Percentiles rank a stretch among this genome's conserved stretches.
Conservation (phyloP, 1,140 invertebrate genomes). For the Platorchestia sp. region DNA sequence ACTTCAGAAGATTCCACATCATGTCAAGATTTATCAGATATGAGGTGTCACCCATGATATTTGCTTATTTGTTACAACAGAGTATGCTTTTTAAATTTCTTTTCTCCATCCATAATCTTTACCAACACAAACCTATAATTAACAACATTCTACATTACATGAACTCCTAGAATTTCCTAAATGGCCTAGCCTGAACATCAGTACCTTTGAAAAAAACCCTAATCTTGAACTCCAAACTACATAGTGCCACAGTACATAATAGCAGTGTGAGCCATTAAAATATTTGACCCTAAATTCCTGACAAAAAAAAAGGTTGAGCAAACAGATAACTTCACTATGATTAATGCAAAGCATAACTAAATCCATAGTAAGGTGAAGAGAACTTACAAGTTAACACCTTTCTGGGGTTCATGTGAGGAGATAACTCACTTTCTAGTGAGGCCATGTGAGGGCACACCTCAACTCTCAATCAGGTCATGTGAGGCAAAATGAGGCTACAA, state of each 20-base stretch:
- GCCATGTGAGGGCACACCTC: too few relatives aligned
- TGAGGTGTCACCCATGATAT: background rate
- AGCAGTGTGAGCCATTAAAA: background rate
- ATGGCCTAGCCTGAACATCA: too few relatives aligned
- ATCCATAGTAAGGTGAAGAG: too few relatives aligned
- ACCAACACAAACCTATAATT: background rate
- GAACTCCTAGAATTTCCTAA: background rate
- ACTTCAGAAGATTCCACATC: background rate
- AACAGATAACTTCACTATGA: background rate
- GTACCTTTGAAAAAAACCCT: too few relatives aligned
- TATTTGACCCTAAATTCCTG: background rate
- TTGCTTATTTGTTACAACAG: background rate
- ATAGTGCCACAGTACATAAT: background rate
- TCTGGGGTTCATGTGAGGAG: too few relatives aligned
- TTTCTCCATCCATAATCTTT: background rate
- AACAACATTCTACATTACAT: background rate
- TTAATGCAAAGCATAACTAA: too few relatives aligned
- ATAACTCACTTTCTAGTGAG: too few relatives aligned
- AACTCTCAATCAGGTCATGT: too few relatives aligned
- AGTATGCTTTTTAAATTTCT: background rate
- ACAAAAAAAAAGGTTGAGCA: background rate
- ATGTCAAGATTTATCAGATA: background rate
- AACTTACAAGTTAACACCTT: too few relatives aligned
- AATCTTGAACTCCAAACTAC: background rate
- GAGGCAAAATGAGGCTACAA: background rate